phyloP scores from a whole-genome alignment of 1,140 invertebrate species.

The Lepidurus couesii region DNA sequence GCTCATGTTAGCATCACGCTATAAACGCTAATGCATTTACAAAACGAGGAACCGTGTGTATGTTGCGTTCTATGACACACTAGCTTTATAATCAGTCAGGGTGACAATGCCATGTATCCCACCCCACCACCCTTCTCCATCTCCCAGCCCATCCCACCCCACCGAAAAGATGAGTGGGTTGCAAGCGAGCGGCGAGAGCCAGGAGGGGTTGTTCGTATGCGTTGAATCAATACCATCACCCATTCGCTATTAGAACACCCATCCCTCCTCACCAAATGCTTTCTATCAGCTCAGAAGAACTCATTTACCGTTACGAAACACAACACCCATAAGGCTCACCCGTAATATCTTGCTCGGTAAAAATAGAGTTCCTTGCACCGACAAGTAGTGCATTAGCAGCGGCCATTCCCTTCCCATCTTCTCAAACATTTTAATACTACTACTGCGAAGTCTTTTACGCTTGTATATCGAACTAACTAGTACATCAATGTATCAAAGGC shows the following conservation, averaged over 20 bases:
- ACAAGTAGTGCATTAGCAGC: background rate
- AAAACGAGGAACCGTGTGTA: background rate
- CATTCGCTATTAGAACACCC: slow-evolving; percentile 12
- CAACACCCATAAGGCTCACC: background rate
- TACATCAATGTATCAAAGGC: too few species aligned
- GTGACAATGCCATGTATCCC: background rate
- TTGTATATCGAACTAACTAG: too few species aligned
- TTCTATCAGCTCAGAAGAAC: background rate
- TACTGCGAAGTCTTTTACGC: too few species aligned
- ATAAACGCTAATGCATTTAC: background rate
- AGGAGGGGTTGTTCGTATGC: slow-evolving; percentile 10
- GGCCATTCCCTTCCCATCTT: background rate
- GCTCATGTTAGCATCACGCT: background rate
- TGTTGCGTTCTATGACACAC: background rate
- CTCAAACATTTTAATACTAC: too few species aligned
- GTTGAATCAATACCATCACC: slow-evolving; percentile 14
- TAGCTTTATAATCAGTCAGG: slow-evolving; percentile 18
- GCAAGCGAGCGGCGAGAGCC: background rate
- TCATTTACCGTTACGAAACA: slow-evolving; percentile 15
- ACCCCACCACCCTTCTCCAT: background rate
- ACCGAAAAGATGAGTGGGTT: slow-evolving; percentile 11
- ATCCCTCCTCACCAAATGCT: background rate
- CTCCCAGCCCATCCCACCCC: background rate
- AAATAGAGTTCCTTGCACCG: background rate
- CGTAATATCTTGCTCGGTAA: background rate